Evolutionary conservation across 2,797 vertebrate genomes (phyloP).

Genomic region (Hippopotamyrus pictus): DNA sequence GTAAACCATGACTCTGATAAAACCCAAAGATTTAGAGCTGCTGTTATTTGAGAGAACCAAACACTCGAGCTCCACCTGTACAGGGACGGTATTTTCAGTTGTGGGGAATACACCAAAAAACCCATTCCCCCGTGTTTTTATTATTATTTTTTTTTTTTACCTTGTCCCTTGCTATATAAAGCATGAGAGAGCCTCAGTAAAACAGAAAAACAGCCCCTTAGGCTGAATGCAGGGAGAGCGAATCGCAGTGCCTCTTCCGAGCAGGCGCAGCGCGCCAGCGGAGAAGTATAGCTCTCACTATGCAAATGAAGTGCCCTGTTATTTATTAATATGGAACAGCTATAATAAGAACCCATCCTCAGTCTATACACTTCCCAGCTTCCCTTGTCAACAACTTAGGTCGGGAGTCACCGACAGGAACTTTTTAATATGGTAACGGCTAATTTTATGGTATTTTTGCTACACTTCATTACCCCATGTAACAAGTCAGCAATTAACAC

Average conservation of each 20-base stretch:
- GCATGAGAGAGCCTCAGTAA: neutral
- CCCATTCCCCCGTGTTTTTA: neutral
- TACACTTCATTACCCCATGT: constrained; percentile 36
- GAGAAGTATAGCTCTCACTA: neutral
- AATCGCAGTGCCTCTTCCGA: neutral
- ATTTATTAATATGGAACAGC: constrained; percentile 22
- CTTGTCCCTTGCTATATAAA: neutral
- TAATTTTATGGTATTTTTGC: constrained; percentile 38
- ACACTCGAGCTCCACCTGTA: neutral
- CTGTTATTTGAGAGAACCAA: neutral
- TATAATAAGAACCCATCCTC: constrained; percentile 34
- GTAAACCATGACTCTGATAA: neutral
- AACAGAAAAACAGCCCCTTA: neutral
- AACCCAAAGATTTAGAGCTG: neutral
- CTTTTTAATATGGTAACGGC: constrained; percentile 49
- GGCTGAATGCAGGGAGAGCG: neutral
- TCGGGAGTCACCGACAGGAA: constrained; percentile 51
- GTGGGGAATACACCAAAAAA: neutral
- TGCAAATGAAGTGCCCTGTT: neutral
- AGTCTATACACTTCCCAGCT: constrained; percentile 30
- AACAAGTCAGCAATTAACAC: constrained; percentile 56
- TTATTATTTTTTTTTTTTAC: neutral
- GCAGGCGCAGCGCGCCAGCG: neutral
- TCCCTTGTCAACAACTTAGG: constrained; percentile 44
- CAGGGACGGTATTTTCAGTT: neutral